Base-by-base conservation (phyloP, 1,140 invertebrate genomes). In the Ostrea denselamellosa region DNA sequence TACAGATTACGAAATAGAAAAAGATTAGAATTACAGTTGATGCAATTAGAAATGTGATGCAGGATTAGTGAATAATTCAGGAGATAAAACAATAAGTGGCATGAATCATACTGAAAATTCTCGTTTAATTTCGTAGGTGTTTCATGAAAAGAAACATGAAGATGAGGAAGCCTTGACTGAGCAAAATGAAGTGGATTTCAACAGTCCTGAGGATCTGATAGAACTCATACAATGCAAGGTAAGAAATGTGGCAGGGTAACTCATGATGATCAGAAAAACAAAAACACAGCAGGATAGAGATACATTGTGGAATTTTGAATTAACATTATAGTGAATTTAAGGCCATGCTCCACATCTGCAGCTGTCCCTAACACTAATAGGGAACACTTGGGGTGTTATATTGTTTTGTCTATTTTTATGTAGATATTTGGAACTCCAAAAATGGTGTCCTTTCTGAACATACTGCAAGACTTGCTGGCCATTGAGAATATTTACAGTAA, bases 381-480 rank as follows among this genome's bases (percentile, higher is more conserved):
- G 34, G 5, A 44, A 44, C 34, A 44, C 34, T 44, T 2, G 34
- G 5, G 34, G 34, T 44, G 34, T 44, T 44, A 77, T 77, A 8
- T 77, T 12, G 12, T 77, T 77, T 77, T 28, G 5, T 77, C 71
- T 28, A 53, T 89, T 87, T 82, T 52, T 87, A 85, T 86, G 0
- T 65, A 92, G 91, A 90, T 91, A 53, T 91, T 93, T 91, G 91
- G 91, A 53, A 90, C 90, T 58, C 56, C 91, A 12, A 91, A 92
- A 56, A 92, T 92, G 90, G 91, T 89, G 5, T 91, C 90, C 14
- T 91, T 93, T 88, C 89, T 93, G 7, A 92, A 93, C 58, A 92
- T 93, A 82, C 88, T 93, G 71, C 92, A 93, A 85, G 92, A 93
- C 86, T 83, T 93, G 19, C 77, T 93, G 83, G 90, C 91, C 25